These are phyloP conservation scores for Oryctes rhinoceros DNA, from an alignment of 1,140 invertebrate species.

Conservation along the genomic window DNA sequence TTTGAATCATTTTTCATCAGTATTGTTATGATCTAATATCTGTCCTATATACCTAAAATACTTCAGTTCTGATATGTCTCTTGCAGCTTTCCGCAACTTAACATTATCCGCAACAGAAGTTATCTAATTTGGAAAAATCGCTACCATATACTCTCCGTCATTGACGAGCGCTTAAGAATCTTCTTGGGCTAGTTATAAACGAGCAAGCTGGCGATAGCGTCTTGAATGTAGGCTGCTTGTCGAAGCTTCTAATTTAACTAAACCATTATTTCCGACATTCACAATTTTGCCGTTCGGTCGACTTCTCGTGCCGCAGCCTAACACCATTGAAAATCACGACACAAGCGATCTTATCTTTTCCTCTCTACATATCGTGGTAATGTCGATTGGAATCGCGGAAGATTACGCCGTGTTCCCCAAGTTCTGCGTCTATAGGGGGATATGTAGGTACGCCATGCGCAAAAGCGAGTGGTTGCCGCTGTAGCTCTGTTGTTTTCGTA, in stretches of 20 bases:
- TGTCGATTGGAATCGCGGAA: constrained; percentile 31
- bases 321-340: constrained; percentile 16
- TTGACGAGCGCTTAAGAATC: neutral
- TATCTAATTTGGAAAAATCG: too few species aligned
- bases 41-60: too few species aligned
- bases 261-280: constrained; percentile 31
- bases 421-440: neutral
- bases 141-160: too few species aligned
- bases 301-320: constrained; percentile 26
- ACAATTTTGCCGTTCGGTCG: neutral
- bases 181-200: neutral
- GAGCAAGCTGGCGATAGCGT: neutral
- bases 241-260: constrained; percentile 31
- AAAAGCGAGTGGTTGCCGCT: neutral
- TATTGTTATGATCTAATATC: too few species aligned
- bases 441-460: neutral
- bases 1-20: too few species aligned
- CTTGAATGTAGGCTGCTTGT: neutral
- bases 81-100: too few species aligned
- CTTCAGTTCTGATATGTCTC: too few species aligned
- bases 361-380: constrained; percentile 27
- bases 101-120: too few species aligned
- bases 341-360: constrained; percentile 21
- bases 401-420: constrained; percentile 12
- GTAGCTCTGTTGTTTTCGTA: neutral